These are phyloP conservation scores for Leptinotarsa peninsularis DNA, from an alignment of 2,888 invertebrate species.

Conservation along the genomic window DNA sequence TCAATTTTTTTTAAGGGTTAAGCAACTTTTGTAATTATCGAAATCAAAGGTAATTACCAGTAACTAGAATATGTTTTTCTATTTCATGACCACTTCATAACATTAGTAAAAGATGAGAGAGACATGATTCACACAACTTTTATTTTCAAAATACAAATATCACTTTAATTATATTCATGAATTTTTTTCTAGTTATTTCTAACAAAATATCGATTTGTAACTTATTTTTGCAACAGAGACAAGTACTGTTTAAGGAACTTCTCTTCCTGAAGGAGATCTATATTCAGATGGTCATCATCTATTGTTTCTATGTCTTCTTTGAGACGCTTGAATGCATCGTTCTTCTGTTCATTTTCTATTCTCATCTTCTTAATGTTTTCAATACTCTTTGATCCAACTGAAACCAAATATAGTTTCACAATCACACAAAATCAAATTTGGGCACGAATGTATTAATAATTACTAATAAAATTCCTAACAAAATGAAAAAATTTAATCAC, in stretches of 20 bases:
- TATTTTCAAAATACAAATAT: background rate
- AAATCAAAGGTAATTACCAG: too few species aligned
- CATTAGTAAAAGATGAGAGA: too few species aligned
- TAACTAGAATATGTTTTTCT: too few species aligned
- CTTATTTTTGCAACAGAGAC: conserved; percentile 66
- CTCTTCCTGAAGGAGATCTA: conserved; percentile 77
- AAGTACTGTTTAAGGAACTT: conserved; percentile 76
- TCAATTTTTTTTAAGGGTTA: too few species aligned
- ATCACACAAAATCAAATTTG: too few species aligned
- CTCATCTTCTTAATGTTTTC: conserved; percentile 49
- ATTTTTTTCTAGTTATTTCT: conserved; percentile 15
- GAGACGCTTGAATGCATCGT: conserved; percentile 73
- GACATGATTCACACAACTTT: too few species aligned
- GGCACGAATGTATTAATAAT: too few species aligned
- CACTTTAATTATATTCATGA: conserved; percentile 14
- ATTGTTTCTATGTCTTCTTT: conserved; percentile 69
- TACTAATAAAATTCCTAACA: too few species aligned
- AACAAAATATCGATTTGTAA: conserved; percentile 8
- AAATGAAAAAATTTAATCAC: too few species aligned
- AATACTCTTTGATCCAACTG: conserved; percentile 50
- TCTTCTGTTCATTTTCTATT: conserved; percentile 63
- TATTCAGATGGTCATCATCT: conserved; percentile 81
- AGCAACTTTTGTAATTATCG: too few species aligned
- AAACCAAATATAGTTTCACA: background rate
- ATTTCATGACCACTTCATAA: too few species aligned